Base-by-base conservation (phyloP, 2,113 vertebrate species). In the Microcebus griseorufus region DNA sequence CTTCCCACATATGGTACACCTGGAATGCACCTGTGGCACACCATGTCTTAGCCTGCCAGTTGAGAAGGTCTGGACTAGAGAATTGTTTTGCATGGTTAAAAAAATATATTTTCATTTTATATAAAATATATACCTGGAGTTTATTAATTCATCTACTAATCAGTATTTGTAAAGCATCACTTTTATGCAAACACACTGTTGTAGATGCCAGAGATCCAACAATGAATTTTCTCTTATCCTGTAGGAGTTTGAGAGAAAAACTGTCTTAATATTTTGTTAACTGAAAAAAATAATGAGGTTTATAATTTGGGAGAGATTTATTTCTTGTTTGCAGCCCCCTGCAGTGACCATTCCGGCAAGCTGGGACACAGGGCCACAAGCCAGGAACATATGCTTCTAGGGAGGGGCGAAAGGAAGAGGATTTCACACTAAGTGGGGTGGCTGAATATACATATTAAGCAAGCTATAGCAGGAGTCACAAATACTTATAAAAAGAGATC, bases 221-320 rank as follows among this genome's bases (percentile, higher is more conserved):
- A 73, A 14, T 65, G 81, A 83, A 58, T 84, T 95, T 97, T 87
- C 55, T 82, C 64, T 80, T 45, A 17, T 51, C 7, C 75, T 88
- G 2, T 60, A 64, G 73, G 27, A 82, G 34, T 80, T 51, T 55
- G 39, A 37, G 32, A 75, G 82, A 91, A 2, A 73, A 62, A 87
- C 22, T 76, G 23, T 94, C 48, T 70, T 83, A 64, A 39, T 51
- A 75, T 86, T 27, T 12, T 64, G 62, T 64, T 64, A 64, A 29
- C 25, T 67, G 14, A 64, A 29, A 29, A 64, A 27, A 64, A 64
- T 64, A 64, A 64, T 64, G 11, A 64, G 62, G 25, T 64, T 27
- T 13, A 29, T 64, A 64, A 64, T 64, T 64, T 64, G 10, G 25
- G 12, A 64, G 27, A 29, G 27, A 27, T 64, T 64, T 64, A 64